Evolutionary conservation across 2,797 vertebrate species (phyloP).

Genomic region (Phyllotis vaccarum): DNA sequence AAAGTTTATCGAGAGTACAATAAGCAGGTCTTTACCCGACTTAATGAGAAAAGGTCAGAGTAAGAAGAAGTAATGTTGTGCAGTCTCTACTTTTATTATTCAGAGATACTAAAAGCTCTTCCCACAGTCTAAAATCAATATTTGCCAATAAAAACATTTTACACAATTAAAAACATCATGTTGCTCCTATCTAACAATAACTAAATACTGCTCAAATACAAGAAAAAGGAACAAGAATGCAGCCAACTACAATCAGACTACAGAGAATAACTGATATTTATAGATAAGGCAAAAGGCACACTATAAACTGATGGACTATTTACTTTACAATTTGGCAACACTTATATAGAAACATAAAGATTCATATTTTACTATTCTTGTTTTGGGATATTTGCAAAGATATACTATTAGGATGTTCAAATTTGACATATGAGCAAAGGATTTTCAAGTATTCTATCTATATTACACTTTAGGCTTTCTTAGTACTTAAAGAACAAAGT

Average conservation of each 20-base stretch:
- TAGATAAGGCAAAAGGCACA: background rate
- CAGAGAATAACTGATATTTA: background rate
- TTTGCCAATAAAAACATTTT: background rate
- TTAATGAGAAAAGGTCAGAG: background rate
- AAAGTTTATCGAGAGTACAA: background rate
- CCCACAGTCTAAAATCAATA: background rate
- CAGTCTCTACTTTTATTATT: background rate
- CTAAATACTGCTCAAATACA: background rate
- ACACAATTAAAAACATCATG: background rate
- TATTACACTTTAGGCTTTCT: conserved; percentile 10
- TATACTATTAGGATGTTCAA: background rate
- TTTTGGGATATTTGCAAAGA: background rate
- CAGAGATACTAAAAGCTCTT: background rate
- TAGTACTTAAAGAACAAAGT: conserved; percentile 28
- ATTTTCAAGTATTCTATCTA: background rate
- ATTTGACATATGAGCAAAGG: background rate
- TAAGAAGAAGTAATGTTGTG: background rate
- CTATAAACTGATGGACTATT: conserved; percentile 27
- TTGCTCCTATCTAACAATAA: background rate
- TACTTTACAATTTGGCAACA: conserved; percentile 23
- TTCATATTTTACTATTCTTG: background rate
- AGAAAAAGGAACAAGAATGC: background rate
- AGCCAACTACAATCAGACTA: background rate
- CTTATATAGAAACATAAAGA: background rate
- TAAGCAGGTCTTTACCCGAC: background rate